Evolutionary conservation across 2,797 vertebrate genomes (phyloP).

Genomic region (Tokudaia tokunoshimensis): DNA sequence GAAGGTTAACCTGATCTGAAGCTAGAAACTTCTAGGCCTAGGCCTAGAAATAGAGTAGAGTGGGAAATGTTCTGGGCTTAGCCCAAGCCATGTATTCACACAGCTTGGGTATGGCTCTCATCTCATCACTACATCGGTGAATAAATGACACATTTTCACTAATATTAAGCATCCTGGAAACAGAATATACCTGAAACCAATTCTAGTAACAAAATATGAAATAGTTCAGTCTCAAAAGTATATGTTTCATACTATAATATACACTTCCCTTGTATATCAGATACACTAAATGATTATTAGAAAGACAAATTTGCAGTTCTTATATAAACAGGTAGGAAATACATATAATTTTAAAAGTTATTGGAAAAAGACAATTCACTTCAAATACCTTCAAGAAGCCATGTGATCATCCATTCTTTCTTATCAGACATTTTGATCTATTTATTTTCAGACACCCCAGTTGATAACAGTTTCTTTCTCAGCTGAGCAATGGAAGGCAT

Average conservation of each 20-base stretch:
- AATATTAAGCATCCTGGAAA: neutral
- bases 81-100: neutral
- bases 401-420: neutral
- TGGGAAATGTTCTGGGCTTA: neutral
- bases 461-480: neutral
- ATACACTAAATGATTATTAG: neutral
- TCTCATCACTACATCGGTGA: neutral
- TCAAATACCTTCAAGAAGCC: conserved; percentile 21
- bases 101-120: neutral
- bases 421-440: neutral
- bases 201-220: conserved; percentile 34
- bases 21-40: neutral
- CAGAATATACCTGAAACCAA: conserved; percentile 23
- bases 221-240: neutral
- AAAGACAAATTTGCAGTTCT: neutral
- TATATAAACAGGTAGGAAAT: conserved; percentile 2
- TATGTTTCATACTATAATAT: neutral
- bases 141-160: neutral
- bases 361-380: conserved; percentile 11
- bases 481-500: neutral
- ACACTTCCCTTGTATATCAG: neutral
- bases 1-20: neutral
- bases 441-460: neutral
- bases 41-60: neutral
- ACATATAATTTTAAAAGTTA: neutral